A percentile compares a stretch with the other conserved stretches of the same genome.
These are phyloP conservation scores for Polymixis lichenea DNA, from an alignment of 2,888 invertebrate species.

Conservation along the genomic window DNA sequence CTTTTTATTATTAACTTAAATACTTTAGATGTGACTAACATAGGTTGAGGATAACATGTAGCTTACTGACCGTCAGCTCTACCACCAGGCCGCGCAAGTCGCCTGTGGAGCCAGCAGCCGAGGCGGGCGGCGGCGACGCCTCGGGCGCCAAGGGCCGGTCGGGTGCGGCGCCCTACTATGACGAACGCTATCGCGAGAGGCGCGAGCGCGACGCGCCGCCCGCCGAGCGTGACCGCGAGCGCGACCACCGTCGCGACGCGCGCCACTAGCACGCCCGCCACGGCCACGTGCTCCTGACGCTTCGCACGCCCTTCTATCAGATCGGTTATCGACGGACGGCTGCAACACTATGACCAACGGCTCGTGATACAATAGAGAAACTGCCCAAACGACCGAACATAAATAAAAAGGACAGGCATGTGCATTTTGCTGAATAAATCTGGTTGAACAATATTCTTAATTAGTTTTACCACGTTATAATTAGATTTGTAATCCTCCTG, in stretches of 20 bases:
- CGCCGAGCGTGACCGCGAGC: slow-evolving; percentile 89
- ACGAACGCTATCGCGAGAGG: slow-evolving; percentile 95
- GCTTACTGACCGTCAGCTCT: slow-evolving; percentile 28
- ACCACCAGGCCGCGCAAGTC: slow-evolving; percentile 90
- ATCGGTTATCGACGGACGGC: background rate
- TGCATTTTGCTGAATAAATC: slow-evolving; percentile 22
- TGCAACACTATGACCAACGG: background rate
- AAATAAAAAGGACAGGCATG: slow-evolving; percentile 16
- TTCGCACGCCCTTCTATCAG: background rate
- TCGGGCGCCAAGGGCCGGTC: slow-evolving; percentile 90
- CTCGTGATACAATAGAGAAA: background rate
- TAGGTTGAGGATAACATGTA: background rate
- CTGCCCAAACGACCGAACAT: slow-evolving; percentile 1
- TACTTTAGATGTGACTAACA: background rate
- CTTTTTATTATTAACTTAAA: background rate
- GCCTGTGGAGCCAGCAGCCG: slow-evolving; percentile 89
- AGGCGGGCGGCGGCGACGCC: slow-evolving; percentile 86
- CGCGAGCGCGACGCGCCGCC: slow-evolving; percentile 91
- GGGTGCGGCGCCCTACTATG: slow-evolving; percentile 93
- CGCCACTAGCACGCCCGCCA: slow-evolving; percentile 32
- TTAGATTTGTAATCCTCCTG: background rate
- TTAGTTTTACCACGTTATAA: slow-evolving; percentile 17
- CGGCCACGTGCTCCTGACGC: background rate
- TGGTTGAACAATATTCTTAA: slow-evolving; percentile 13
- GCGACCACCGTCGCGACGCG: slow-evolving; percentile 84